Conservation (phyloP, 2,888 invertebrate genomes). For the Hypomecis punctinalis region DNA sequence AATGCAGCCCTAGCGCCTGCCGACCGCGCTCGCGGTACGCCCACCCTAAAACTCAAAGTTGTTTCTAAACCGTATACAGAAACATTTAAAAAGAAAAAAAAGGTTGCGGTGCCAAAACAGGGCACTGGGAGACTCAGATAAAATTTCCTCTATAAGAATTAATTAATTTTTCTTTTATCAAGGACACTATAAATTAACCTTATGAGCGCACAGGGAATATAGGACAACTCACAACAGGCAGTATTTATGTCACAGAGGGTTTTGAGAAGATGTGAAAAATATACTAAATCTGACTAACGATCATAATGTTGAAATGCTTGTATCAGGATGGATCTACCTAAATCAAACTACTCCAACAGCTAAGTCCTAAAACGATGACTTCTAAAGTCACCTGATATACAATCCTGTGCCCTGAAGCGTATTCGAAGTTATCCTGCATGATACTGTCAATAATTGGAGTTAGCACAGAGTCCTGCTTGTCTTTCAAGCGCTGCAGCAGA, state of each 20-base stretch:
- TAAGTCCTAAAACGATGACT: background rate
- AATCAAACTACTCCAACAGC: background rate
- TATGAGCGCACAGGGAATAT: too few relatives aligned
- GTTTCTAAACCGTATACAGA: background rate
- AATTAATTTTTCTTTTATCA: too few relatives aligned
- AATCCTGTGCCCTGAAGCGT: background rate
- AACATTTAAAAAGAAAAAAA: too few relatives aligned
- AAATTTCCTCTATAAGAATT: too few relatives aligned
- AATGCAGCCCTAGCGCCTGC: background rate
- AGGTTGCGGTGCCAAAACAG: too few relatives aligned
- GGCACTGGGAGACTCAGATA: too few relatives aligned
- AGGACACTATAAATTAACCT: too few relatives aligned
- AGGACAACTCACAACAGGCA: too few relatives aligned
- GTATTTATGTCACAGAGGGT: too few relatives aligned
- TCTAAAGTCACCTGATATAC: conserved; percentile 1
- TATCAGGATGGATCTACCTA: background rate
- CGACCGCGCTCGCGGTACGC: background rate
- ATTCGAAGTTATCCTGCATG: background rate
- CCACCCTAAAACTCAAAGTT: background rate
- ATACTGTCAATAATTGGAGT: conserved; percentile 2
- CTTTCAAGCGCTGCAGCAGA: background rate
- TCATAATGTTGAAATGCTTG: too few relatives aligned
- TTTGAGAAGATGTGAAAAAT: too few relatives aligned
- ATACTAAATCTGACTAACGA: too few relatives aligned
- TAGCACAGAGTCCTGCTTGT: background rate